A percentile compares a stretch with the other conserved stretches of the same genome.
phyloP scores from a whole-genome alignment of 2,113 vertebrate genomes.

The Vidua macroura region DNA sequence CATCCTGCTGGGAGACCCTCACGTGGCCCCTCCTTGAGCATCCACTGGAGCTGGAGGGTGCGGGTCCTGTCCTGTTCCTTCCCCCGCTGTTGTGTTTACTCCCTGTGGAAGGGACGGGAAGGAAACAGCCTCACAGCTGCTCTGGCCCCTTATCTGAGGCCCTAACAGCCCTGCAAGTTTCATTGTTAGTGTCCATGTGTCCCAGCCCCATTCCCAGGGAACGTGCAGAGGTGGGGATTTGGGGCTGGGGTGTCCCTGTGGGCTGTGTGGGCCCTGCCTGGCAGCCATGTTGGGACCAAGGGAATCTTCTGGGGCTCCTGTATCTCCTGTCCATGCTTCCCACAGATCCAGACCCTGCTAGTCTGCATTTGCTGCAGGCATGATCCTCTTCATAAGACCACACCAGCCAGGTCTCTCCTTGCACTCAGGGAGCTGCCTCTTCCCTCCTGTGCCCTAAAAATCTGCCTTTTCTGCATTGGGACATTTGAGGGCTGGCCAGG shows the following conservation, averaged over 20 bases:
- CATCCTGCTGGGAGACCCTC: background rate
- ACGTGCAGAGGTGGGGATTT: rapidly evolving
- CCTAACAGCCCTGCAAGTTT: background rate
- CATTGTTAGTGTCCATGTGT: slow-evolving; percentile 10
- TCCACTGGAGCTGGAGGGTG: rapidly evolving
- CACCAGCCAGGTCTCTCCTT: background rate
- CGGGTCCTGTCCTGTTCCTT: background rate
- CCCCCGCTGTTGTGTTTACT: slow-evolving; percentile 17
- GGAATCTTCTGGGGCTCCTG: background rate
- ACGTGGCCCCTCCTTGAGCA: background rate
- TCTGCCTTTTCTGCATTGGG: background rate
- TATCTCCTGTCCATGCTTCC: background rate
- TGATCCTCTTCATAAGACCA: background rate
- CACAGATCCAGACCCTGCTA: background rate
- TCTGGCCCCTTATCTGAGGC: slow-evolving; percentile 42
- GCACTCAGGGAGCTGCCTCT: background rate
- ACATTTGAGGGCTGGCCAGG: rapidly evolving
- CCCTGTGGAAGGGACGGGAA: slow-evolving; percentile 48
- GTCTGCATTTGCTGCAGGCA: rapidly evolving
- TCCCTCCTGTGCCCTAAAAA: background rate
- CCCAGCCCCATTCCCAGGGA: background rate
- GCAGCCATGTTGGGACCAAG: background rate
- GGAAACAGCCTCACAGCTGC: slow-evolving; percentile 20
- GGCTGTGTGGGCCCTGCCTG: background rate
- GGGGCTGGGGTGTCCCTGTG: background rate